These are phyloP conservation scores for Heliconius cydno DNA, from an alignment of 2,888 invertebrate species.

Conservation along the genomic window DNA sequence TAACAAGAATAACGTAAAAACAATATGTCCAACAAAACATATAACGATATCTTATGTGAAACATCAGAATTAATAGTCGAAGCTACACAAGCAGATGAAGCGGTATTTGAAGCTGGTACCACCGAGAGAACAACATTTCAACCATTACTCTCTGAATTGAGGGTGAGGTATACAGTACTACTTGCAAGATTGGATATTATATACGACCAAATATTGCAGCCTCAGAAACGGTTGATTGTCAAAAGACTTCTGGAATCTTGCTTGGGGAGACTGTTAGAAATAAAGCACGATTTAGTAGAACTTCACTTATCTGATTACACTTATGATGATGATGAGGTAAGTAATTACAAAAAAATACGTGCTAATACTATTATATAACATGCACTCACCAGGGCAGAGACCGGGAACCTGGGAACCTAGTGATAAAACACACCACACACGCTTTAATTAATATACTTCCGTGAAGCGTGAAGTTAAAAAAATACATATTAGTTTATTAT, in stretches of 20 bases:
- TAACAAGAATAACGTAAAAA: not conserved
- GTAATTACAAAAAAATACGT: not conserved
- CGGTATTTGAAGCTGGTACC: slow-evolving; percentile 84
- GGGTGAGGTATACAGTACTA: slow-evolving; percentile 91
- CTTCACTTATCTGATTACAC: slow-evolving; percentile 93
- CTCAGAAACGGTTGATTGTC: slow-evolving; percentile 94
- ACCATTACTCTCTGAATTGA: slow-evolving; percentile 86
- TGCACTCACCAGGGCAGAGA: too few species aligned
- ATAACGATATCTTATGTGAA: slow-evolving; percentile 86
- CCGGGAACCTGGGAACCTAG: too few species aligned
- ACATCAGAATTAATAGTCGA: slow-evolving; percentile 82
- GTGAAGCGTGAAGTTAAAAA: not conserved
- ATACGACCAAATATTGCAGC: slow-evolving; percentile 96
- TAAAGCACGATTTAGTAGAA: slow-evolving; percentile 94
- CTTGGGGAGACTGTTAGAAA: slow-evolving; percentile 92
- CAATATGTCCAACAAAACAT: slow-evolving; percentile 89
- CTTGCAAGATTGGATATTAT: slow-evolving; percentile 89
- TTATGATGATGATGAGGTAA: slow-evolving; percentile 89
- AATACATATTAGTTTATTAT: not conserved
- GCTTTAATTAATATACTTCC: too few species aligned
- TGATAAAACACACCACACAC: too few species aligned
- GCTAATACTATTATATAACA: too few species aligned
- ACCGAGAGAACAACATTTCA: slow-evolving; percentile 85
- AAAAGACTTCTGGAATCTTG: slow-evolving; percentile 88
- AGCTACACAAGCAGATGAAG: slow-evolving; percentile 84